Conservation (phyloP, 2,888 invertebrate genomes). For the Cabera pusaria region DNA sequence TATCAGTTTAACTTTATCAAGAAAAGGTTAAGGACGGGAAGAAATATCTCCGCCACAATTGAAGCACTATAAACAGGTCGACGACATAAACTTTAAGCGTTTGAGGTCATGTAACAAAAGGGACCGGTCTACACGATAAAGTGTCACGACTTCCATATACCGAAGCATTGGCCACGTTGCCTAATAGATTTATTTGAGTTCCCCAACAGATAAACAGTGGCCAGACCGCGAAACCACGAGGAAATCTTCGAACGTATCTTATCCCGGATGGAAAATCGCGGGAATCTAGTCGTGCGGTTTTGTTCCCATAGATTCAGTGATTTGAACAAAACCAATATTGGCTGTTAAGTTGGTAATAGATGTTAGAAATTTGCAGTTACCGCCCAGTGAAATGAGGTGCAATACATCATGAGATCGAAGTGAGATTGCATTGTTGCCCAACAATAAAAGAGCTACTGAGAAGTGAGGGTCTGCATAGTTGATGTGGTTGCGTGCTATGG, state of each 20-base stretch:
- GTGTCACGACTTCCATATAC: constrained; percentile 69
- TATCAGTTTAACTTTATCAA: constrained; percentile 18
- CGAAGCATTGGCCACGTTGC: constrained; percentile 61
- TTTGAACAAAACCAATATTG: constrained; percentile 79
- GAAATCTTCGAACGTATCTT: constrained; percentile 73
- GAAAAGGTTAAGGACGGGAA: constrained; percentile 24
- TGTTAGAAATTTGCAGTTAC: constrained; percentile 42
- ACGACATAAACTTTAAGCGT: constrained; percentile 52
- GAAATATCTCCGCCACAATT: constrained; percentile 23
- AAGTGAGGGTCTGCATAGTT: constrained; percentile 57
- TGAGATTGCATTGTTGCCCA: constrained; percentile 73
- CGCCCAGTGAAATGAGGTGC: constrained; percentile 68
- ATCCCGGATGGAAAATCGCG: constrained; percentile 70
- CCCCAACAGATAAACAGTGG: constrained; percentile 69
- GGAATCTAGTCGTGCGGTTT: constrained; percentile 72
- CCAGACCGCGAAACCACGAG: constrained; percentile 75
- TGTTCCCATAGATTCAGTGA: constrained; percentile 71
- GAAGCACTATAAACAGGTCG: constrained; percentile 34
- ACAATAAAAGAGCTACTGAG: constrained; percentile 65
- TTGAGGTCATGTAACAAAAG: constrained; percentile 51
- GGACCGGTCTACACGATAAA: constrained; percentile 58
- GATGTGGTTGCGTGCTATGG: constrained; percentile 73
- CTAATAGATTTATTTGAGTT: constrained; percentile 75
- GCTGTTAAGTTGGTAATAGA: constrained; percentile 61
- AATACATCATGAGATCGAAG: constrained; percentile 68